Evolutionary conservation across 1,140 invertebrate species (phyloP).

Genomic region (Spodoptera litura): DNA sequence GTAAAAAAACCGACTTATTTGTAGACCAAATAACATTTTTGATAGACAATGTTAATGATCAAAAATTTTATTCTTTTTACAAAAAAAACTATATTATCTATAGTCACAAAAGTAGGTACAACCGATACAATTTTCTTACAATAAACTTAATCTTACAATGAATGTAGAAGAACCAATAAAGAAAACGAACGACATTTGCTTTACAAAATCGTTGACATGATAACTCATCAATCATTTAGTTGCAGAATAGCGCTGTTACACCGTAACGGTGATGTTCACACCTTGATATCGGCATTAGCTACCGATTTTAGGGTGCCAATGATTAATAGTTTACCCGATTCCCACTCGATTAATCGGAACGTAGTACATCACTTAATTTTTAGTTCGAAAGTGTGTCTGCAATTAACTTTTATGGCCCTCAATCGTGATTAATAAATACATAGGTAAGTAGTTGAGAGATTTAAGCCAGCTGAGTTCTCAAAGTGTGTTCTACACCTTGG

Average conservation of each 20-base stretch:
- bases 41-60: too few species aligned
- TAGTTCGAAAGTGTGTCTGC: conserved; percentile 16
- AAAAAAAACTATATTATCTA: too few species aligned
- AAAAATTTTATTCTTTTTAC: too few species aligned
- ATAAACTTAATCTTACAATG: too few species aligned
- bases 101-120: too few species aligned
- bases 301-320: conserved; percentile 40
- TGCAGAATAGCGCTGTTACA: conserved; percentile 35
- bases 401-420: conserved; percentile 18
- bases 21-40: too few species aligned
- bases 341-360: conserved; percentile 26
- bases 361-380: conserved; percentile 13
- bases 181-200: background rate
- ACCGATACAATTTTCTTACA: too few species aligned
- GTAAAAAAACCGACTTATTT: too few species aligned
- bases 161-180: too few species aligned
- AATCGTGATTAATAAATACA: background rate
- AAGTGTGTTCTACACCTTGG: too few species aligned
- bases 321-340: conserved; percentile 41
- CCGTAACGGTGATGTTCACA: conserved; percentile 47
- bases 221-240: conserved; percentile 40
- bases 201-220: conserved; percentile 2
- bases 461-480: too few species aligned
- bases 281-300: conserved; percentile 38
- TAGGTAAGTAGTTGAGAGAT: background rate